Percentiles rank a stretch among this genome's conserved stretches.
Evolutionary conservation across 2,888 invertebrate genomes (phyloP).

Genomic region (Tenthredo livida): DNA sequence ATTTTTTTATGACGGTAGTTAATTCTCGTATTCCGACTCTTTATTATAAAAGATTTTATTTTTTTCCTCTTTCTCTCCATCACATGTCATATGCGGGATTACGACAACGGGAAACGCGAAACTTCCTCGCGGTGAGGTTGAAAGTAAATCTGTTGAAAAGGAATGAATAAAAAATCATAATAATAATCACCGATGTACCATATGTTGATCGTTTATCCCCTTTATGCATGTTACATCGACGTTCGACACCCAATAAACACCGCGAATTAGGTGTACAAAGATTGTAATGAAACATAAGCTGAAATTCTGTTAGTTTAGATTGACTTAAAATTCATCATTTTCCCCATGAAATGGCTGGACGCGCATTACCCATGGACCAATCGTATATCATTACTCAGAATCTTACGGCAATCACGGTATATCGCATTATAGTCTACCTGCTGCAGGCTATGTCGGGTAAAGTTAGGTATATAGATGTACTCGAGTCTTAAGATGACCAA

Average conservation of each 20-base stretch:
- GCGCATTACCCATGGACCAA: background rate
- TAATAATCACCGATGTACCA: background rate
- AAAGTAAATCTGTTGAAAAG: constrained; percentile 36
- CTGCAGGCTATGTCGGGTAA: background rate
- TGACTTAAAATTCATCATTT: background rate
- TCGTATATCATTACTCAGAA: constrained; percentile 7
- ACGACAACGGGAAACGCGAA: background rate
- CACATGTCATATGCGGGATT: background rate
- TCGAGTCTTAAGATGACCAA: constrained; percentile 47
- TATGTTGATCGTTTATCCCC: constrained; percentile 2
- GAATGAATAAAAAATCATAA: background rate
- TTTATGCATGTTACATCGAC: background rate
- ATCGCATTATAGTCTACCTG: constrained; percentile 37
- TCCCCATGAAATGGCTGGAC: background rate
- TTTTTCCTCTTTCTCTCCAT: background rate
- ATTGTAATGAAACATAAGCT: background rate
- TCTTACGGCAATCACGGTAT: constrained; percentile 30
- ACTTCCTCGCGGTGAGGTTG: constrained; percentile 28
- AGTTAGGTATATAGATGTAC: constrained; percentile 32
- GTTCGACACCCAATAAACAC: background rate
- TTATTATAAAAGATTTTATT: background rate
- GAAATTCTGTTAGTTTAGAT: background rate
- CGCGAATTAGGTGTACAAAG: background rate
- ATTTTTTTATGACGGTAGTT: background rate
- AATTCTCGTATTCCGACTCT: background rate